A percentile compares a stretch with the other conserved stretches of the same genome.
Evolutionary conservation across 2,888 invertebrate species (phyloP).

Genomic region (Drosophila multiciliata): DNA sequence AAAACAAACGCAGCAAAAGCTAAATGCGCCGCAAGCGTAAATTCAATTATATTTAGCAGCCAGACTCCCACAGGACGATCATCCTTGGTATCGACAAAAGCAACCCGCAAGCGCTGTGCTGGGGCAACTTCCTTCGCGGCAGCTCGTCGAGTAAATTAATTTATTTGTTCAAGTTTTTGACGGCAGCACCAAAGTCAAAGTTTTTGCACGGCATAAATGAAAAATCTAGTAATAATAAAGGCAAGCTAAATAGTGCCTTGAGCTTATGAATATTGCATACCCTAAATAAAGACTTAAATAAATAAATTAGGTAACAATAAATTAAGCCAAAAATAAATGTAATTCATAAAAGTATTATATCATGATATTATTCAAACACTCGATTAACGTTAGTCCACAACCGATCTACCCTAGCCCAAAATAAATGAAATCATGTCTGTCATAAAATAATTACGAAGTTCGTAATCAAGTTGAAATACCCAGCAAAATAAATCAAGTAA

Average conservation of each 20-base stretch:
- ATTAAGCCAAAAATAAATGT: not conserved
- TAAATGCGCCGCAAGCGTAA: slow-evolving; percentile 60
- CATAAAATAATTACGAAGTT: not conserved
- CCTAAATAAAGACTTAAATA: slow-evolving; percentile 6
- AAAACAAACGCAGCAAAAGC: slow-evolving; percentile 42
- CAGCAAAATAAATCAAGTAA: slow-evolving; percentile 28
- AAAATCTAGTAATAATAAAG: slow-evolving; percentile 21
- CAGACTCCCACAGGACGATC: slow-evolving; percentile 65
- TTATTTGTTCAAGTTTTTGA: slow-evolving; percentile 77
- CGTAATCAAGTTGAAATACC: slow-evolving; percentile 28
- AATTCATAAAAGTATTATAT: not conserved
- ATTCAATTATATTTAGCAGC: slow-evolving; percentile 66
- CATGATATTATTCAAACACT: not conserved
- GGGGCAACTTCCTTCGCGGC: slow-evolving; percentile 28
- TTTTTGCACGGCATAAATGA: slow-evolving; percentile 46
- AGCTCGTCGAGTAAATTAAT: slow-evolving; percentile 71
- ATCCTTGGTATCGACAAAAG: slow-evolving; percentile 43
- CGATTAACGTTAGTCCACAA: not conserved
- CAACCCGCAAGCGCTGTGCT: slow-evolving; percentile 8
- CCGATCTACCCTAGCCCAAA: not conserved
- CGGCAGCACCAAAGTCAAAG: slow-evolving; percentile 63
- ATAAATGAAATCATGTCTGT: not conserved
- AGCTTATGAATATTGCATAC: slow-evolving; percentile 13
- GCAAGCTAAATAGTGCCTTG: not conserved
- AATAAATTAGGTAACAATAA: not conserved